Base-by-base conservation (phyloP, 2,888 invertebrate genomes). In the Ophion ventricosus region DNA sequence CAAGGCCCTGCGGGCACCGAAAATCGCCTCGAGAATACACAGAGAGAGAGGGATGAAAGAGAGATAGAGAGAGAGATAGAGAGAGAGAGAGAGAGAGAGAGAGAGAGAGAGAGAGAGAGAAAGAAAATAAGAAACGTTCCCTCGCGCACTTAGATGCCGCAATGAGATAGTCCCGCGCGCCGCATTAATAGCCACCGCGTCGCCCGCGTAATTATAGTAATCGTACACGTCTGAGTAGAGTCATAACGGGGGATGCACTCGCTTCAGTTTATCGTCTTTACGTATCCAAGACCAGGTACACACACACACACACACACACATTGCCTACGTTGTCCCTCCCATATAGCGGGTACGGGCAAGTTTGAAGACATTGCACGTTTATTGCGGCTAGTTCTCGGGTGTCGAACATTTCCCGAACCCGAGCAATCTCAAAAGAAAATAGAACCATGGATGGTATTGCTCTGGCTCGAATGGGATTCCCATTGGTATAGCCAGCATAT, bases 121-220 rank as follows among this genome's bases (percentile, higher is more conserved):
- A 75, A 84, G 78, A 82, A 84, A 79, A 74, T 77, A 74, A 81
- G 78, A 84, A 74, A 82, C 73, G 79, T 82, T 85, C 70, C 70
- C 88, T 88, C 87, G 88, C 88, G 91, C 90, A 90, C 90, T 91
- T 90, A 90, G 90, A 90, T 91, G 90, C 88, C 87, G 90, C 90
- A 90, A 90, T 89, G 89, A 91, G 90, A 90, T 90, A 90, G 87
- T 87, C 82, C 85, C 73, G 87, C 90, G 84, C 73, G 80, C 84
- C 78, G 82, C 91, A 90, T 90, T 90, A 90, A 90, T 90, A 90
- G 91, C 90, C 88, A 87, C 87, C 87, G 87, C 88, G 88, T 90
- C 87, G 91, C 89, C 82, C 90, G 87, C 89, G 88, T 90, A 90
- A 90, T 90, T 90, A 90, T 90, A 91, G 90, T 91, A 90, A 91